These are phyloP conservation scores for Andrena hattorfiana DNA, from an alignment of 2,888 invertebrate species.

Conservation along the genomic window DNA sequence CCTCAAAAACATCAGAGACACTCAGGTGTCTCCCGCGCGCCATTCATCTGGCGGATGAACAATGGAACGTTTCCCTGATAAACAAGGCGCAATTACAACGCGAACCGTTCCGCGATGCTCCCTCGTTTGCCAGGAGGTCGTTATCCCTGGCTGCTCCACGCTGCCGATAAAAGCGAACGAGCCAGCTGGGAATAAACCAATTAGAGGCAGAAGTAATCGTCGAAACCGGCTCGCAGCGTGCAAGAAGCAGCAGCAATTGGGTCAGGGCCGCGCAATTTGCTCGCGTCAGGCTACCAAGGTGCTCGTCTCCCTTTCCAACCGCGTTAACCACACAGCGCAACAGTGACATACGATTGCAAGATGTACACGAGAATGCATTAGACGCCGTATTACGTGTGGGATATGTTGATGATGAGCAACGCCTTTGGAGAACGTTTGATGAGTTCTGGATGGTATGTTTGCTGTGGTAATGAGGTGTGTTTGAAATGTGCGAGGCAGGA, in stretches of 20 bases:
- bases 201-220: slow-evolving; percentile 9
- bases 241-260: slow-evolving; percentile 7
- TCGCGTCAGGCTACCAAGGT: neutral
- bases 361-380: too few relatives aligned
- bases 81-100: slow-evolving; percentile 42
- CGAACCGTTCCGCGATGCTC: neutral
- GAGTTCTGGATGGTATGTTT: too few relatives aligned
- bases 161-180: slow-evolving; percentile 43
- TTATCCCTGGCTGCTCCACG: neutral
- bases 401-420: too few relatives aligned
- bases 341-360: neutral
- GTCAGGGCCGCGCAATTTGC: slow-evolving; percentile 13
- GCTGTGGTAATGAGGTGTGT: too few relatives aligned
- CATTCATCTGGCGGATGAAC: neutral
- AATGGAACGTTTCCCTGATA: slow-evolving; percentile 33
- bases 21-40: slow-evolving; percentile 6
- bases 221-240: neutral
- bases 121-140: neutral
- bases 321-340: neutral
- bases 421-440: too few relatives aligned
- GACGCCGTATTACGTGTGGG: too few relatives aligned
- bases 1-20: slow-evolving; percentile 1
- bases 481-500: too few relatives aligned
- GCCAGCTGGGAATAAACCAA: slow-evolving; percentile 31
- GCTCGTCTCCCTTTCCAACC: neutral